Evolutionary conservation across 2,888 invertebrate species (phyloP).

Genomic region (Gryllus longicercus): DNA sequence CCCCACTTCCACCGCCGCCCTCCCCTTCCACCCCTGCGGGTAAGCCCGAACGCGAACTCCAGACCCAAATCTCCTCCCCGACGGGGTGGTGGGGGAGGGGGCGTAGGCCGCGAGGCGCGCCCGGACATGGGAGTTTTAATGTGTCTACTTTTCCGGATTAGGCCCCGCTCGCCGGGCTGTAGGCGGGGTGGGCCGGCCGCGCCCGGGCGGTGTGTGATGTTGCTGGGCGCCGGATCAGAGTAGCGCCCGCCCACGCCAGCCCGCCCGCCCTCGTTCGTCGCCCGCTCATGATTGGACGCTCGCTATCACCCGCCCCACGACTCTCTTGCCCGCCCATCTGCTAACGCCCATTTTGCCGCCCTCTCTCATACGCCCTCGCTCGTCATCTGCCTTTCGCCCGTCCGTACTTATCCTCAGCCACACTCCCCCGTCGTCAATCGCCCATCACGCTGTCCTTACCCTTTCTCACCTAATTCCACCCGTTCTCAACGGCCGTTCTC

Average conservation of each 20-base stretch:
- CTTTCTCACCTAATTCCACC: too few relatives aligned
- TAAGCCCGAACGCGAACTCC: background rate
- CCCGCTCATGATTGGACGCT: too few relatives aligned
- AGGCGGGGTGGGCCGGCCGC: background rate
- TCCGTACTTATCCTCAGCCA: too few relatives aligned
- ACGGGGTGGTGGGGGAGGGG: background rate
- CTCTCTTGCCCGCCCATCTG: too few relatives aligned
- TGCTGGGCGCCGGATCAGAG: background rate
- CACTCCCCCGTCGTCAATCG: too few relatives aligned
- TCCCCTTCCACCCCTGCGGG: background rate
- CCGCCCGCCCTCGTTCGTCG: background rate
- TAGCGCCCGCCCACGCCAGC: background rate
- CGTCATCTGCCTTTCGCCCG: too few relatives aligned
- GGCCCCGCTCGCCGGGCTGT: background rate
- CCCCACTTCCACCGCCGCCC: background rate
- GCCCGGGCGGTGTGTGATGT: background rate
- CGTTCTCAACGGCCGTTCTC: too few relatives aligned
- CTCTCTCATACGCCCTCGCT: too few relatives aligned
- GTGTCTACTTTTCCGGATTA: conserved; percentile 9
- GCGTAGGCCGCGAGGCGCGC: background rate
- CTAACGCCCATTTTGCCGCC: too few relatives aligned
- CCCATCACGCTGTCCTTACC: too few relatives aligned
- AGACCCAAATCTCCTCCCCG: background rate
- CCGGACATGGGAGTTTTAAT: conserved; percentile 8
- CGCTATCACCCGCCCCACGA: too few relatives aligned